Percentiles rank a stretch among this genome's conserved stretches.
Evolutionary conservation across 2,888 invertebrate genomes (phyloP).

Genomic region (Philereme vetulata): DNA sequence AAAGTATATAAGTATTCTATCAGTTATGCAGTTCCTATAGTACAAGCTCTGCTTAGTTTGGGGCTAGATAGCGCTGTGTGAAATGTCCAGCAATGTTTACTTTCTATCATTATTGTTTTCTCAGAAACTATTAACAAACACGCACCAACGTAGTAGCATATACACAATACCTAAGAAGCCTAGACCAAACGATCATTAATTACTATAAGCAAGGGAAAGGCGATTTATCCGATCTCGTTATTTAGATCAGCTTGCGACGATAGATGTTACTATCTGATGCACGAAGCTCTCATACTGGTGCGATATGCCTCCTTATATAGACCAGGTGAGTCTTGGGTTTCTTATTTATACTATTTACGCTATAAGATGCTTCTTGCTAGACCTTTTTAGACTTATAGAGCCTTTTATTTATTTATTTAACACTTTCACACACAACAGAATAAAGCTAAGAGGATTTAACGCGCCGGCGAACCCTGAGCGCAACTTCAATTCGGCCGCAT

Average conservation of each 20-base stretch:
- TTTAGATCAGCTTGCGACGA: conserved; percentile 75
- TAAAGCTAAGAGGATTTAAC: too few relatives aligned
- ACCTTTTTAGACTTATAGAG: too few relatives aligned
- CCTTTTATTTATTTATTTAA: too few relatives aligned
- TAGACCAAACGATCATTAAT: conserved; percentile 69
- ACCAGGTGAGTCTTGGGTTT: conserved; percentile 3
- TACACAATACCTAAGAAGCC: conserved; percentile 52
- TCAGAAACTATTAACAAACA: background rate
- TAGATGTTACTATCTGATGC: conserved; percentile 78
- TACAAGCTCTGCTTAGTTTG: too few relatives aligned
- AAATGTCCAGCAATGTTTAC: too few relatives aligned
- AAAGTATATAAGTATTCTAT: too few relatives aligned
- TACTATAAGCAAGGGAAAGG: conserved; percentile 65
- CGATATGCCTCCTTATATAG: conserved; percentile 22
- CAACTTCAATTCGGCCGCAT: too few relatives aligned
- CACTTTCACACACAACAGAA: too few relatives aligned
- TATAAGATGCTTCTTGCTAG: background rate
- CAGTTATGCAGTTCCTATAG: too few relatives aligned
- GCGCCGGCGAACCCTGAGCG: too few relatives aligned
- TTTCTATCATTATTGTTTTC: too few relatives aligned
- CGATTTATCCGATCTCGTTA: conserved; percentile 78
- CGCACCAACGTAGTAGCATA: background rate
- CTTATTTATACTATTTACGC: background rate
- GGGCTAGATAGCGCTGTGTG: too few relatives aligned
- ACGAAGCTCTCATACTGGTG: conserved; percentile 52